Conservation (phyloP, 2,797 vertebrate species). For the Graptemys geographica region DNA sequence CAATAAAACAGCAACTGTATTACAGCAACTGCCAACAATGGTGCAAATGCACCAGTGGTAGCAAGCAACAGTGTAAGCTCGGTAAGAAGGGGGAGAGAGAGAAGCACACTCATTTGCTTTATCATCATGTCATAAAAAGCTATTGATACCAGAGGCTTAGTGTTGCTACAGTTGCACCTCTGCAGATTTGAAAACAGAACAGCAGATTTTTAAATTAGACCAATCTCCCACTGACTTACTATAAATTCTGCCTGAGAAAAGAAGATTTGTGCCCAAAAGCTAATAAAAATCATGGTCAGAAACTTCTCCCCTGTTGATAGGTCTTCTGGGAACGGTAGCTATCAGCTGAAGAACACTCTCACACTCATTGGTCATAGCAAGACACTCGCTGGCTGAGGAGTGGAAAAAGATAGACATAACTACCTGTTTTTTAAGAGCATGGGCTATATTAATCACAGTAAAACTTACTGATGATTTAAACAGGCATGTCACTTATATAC, state of each 20-base stretch:
- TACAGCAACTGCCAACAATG: not conserved
- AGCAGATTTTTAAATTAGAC: not conserved
- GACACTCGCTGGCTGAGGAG: not conserved
- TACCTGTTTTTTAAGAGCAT: not conserved
- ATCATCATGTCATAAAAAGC: not conserved
- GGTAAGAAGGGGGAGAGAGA: too few species aligned
- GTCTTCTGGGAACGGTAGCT: not conserved
- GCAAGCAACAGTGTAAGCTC: not conserved
- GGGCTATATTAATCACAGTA: not conserved
- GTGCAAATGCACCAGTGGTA: not conserved
- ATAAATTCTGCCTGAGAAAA: constrained; percentile 26
- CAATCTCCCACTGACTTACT: not conserved
- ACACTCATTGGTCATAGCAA: not conserved
- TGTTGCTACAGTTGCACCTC: not conserved
- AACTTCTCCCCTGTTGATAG: not conserved
- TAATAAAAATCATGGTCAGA: constrained; percentile 29
- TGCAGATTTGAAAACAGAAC: not conserved
- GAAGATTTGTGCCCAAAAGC: constrained; percentile 2
- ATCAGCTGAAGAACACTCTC: constrained; percentile 2
- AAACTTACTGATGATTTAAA: not conserved
- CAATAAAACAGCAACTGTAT: not conserved
- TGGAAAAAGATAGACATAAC: not conserved
- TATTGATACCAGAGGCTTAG: not conserved
- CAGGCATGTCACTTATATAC: not conserved
- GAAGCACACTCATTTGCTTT: not conserved